Conservation (phyloP, 2,797 vertebrate genomes). For the Chloroceryle inda region DNA sequence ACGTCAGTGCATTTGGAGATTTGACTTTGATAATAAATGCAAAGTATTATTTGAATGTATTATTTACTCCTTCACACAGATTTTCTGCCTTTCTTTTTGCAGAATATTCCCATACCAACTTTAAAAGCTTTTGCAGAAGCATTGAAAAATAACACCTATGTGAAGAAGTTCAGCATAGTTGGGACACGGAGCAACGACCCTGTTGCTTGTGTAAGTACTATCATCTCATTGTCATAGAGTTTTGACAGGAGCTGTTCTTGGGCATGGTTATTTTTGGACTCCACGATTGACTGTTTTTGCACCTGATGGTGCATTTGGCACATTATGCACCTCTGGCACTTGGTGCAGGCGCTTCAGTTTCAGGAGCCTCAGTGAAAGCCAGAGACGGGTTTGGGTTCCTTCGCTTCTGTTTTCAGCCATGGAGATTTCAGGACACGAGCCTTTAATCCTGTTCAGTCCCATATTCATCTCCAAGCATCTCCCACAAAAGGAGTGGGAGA, state of each 20-base stretch:
- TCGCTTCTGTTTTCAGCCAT: not conserved
- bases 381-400: not conserved
- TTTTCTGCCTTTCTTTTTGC: slow-evolving; percentile 22
- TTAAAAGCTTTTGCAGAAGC: slow-evolving; percentile 94
- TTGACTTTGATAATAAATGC: not conserved
- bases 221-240: rapidly evolving
- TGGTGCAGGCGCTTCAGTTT: not conserved
- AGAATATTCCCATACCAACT: slow-evolving; percentile 94
- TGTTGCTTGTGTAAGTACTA: slow-evolving; percentile 90
- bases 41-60: not conserved
- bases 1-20: not conserved
- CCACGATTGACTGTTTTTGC: not conserved
- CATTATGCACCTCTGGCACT: not conserved
- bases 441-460: not conserved
- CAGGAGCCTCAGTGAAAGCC: not conserved
- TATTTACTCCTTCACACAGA: not conserved
- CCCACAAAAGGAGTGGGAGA: rapidly evolving
- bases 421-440: not conserved
- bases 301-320: rapidly evolving
- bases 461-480: not conserved
- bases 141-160: slow-evolving; percentile 88
- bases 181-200: slow-evolving; percentile 96
- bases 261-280: not conserved
- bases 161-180: slow-evolving; percentile 95
- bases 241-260: not conserved